These are phyloP conservation scores for Sclerodermus sp. DNA, from an alignment of 2,888 invertebrate species.

Conservation along the genomic window DNA sequence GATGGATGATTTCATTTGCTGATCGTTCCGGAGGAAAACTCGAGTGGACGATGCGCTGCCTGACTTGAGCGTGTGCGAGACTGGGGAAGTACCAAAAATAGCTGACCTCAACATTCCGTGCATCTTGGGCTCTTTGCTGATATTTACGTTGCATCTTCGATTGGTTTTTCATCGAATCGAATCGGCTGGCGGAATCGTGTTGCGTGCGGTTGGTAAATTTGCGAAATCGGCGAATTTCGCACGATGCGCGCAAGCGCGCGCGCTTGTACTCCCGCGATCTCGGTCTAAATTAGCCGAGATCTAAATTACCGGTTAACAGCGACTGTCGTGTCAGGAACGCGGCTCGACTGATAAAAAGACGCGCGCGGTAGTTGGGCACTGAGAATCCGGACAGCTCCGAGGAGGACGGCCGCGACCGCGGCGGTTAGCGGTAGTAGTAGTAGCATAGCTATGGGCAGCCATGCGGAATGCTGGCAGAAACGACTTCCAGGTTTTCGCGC, in stretches of 20 bases:
- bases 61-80: too few species aligned
- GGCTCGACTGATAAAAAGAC: slow-evolving; percentile 25
- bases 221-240: too few species aligned
- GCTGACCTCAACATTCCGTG: too few species aligned
- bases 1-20: too few species aligned
- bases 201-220: too few species aligned
- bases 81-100: too few species aligned
- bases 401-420: slow-evolving; percentile 1
- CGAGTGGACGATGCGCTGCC: too few species aligned
- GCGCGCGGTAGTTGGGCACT: slow-evolving; percentile 29
- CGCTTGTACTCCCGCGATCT: too few species aligned
- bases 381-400: background rate
- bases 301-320: slow-evolving; percentile 43
- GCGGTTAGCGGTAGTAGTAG: slow-evolving; percentile 27
- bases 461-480: slow-evolving; percentile 41
- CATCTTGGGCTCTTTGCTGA: too few species aligned
- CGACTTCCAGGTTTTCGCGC: slow-evolving; percentile 37
- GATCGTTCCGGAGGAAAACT: too few species aligned
- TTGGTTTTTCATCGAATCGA: too few species aligned
- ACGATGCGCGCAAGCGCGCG: slow-evolving; percentile 3
- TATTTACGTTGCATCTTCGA: too few species aligned
- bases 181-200: background rate
- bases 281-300: slow-evolving; percentile 36
- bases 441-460: slow-evolving; percentile 47
- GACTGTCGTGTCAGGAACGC: slow-evolving; percentile 35